Percentiles rank a stretch among this genome's conserved stretches.
These are phyloP conservation scores for Patella pellucida DNA, from an alignment of 2,888 invertebrate species.

Conservation along the genomic window DNA sequence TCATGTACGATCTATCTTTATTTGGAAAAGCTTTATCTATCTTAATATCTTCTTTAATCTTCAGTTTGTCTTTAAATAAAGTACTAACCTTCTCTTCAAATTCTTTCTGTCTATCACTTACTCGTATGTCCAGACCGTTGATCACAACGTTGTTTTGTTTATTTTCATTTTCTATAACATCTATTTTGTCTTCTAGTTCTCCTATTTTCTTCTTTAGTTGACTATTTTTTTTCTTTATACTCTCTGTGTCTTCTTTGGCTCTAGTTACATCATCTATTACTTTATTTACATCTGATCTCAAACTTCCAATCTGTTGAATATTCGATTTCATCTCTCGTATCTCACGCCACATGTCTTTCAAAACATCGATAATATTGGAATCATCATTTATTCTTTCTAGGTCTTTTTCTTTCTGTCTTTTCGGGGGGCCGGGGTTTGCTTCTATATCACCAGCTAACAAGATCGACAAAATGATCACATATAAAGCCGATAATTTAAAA, in stretches of 20 bases:
- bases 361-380: not conserved
- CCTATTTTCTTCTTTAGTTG: not conserved
- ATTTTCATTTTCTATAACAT: not conserved
- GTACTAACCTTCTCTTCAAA: not conserved
- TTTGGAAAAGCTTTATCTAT: not conserved
- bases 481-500: no score
- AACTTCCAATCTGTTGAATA: not conserved
- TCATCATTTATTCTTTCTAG: not conserved
- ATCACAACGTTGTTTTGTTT: not conserved
- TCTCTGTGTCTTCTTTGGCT: not conserved
- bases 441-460: not conserved
- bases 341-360: not conserved
- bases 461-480: not conserved
- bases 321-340: not conserved
- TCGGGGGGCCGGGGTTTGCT: not conserved
- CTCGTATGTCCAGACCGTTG: not conserved
- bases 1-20: not conserved
- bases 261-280: not conserved
- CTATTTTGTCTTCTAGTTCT: not conserved
- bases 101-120: not conserved
- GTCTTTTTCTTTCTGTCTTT: not conserved
- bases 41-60: not conserved
- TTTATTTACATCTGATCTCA: not conserved
- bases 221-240: not conserved
- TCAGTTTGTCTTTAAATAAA: not conserved